Base-by-base conservation (phyloP, 2,888 invertebrate genomes). In the Desoria tigrina region DNA sequence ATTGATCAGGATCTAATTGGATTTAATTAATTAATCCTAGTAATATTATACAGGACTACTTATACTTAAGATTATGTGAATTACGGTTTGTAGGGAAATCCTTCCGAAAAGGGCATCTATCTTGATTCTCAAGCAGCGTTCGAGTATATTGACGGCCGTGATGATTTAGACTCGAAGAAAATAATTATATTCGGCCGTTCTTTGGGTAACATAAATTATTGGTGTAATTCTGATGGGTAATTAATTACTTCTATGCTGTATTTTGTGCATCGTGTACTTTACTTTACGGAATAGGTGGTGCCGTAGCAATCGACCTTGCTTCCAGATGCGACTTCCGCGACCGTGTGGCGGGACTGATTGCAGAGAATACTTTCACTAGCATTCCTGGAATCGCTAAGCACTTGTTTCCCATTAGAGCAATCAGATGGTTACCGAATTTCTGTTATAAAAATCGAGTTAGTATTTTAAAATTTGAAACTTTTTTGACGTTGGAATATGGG, bases 281-380 rank as follows among this genome's bases (percentile, higher is more conserved):
- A 7, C 32, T 32, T 32, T 32, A 6, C 45, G 4, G 16, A 78
- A 61, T 79, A 85, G 95, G 96, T 75, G 96, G 95, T 42, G 95
- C 94, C 18, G 89, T 97, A 61, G 94, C 93, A 1, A 89, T 95
- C 73, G 91, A 94, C 81, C 83, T 94, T 66, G 90, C 90, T 1
- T 86, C 89, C 23, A 86, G 88, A 77, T 83, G 87, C 21, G 87
- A 90, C 74, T 91, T 90, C 80, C 84, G 87, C 42, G 86, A 86
- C 76, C 88, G 88, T 82, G 86, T 95, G 69, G 90, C 91, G 87
- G 92, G 90, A 74, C 81, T 94, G 69, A 86, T 97, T 73, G 86
- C 96, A 21, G 96, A 97, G 81, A 97, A 97, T 80, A 95, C 95
- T 2, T 97, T 97, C 78, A 94, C 94, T 3, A 91, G 90, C 79